These are phyloP conservation scores for Netta rufina DNA, from an alignment of 2,797 vertebrate species.

Conservation along the genomic window DNA sequence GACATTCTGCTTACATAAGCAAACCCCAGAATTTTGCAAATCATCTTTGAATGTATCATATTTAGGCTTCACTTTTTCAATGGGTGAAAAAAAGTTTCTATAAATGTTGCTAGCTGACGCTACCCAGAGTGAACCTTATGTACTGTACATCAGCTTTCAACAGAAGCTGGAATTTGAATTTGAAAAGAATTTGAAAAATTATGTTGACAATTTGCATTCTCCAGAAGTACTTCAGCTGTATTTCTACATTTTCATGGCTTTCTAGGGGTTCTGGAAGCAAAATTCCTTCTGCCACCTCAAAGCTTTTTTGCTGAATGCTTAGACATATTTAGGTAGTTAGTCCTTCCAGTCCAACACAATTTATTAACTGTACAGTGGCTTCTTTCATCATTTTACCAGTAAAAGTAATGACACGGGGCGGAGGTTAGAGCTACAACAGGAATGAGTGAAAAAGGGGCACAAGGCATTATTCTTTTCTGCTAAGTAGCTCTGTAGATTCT, in stretches of 20 bases:
- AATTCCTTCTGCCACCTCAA: constrained; percentile 4
- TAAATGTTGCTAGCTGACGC: constrained; percentile 47
- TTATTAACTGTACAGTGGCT: background rate
- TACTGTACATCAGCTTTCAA: constrained; percentile 28
- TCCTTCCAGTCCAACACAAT: background rate
- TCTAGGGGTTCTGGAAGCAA: constrained; percentile 28
- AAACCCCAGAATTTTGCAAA: constrained; percentile 48
- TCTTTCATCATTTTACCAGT: constrained; percentile 24
- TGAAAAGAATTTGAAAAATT: constrained; percentile 61
- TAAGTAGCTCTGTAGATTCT: constrained; percentile 42
- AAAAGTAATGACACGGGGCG: background rate
- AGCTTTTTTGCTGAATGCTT: background rate
- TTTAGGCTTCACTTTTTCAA: constrained; percentile 38
- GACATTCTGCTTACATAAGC: constrained; percentile 53
- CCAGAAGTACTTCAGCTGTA: constrained; percentile 33
- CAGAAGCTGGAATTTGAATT: constrained; percentile 60
- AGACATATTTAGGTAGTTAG: constrained; percentile 36
- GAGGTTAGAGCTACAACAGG: constrained; percentile 28
- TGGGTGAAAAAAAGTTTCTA: constrained; percentile 32
- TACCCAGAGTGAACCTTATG: constrained; percentile 40
- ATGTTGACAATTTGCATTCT: constrained; percentile 50
- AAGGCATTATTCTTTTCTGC: background rate
- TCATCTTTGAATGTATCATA: constrained; percentile 14
- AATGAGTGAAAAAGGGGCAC: constrained; percentile 16
- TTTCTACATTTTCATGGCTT: constrained; percentile 27